Percentiles rank a stretch among this genome's conserved stretches.
These are phyloP conservation scores for Glareola pratincola DNA, from an alignment of 2,113 vertebrate species.

Conservation along the genomic window DNA sequence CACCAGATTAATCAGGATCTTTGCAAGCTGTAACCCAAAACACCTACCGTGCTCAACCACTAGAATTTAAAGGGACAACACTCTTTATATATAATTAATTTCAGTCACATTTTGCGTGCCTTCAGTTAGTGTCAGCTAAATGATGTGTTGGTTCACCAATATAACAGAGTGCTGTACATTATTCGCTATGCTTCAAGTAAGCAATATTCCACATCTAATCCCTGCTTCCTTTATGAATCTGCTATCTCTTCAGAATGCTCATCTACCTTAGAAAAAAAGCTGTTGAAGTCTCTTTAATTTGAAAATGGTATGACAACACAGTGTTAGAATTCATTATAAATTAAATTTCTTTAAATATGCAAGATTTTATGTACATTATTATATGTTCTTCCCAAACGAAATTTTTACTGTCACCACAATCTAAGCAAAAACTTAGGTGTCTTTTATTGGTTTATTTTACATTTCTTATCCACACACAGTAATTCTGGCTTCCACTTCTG, in stretches of 20 bases:
- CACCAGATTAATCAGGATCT: constrained; percentile 54
- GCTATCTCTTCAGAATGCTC: neutral
- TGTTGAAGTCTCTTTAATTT: neutral
- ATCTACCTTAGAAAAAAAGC: neutral
- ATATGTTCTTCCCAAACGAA: neutral
- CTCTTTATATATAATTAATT: neutral
- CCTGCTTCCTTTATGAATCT: neutral
- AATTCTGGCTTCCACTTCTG: neutral
- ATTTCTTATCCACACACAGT: neutral
- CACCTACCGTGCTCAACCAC: neutral
- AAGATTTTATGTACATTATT: neutral
- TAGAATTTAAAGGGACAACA: constrained; percentile 34
- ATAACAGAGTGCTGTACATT: neutral
- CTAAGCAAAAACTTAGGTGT: neutral
- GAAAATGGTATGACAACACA: neutral
- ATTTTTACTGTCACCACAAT: neutral
- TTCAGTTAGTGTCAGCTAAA: neutral
- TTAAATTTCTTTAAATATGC: neutral
- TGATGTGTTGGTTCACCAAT: neutral
- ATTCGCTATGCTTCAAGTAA: neutral
- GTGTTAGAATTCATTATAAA: neutral
- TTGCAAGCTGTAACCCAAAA: constrained; percentile 59
- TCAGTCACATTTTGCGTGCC: neutral
- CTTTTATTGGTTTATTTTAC: neutral
- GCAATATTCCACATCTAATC: neutral